These are phyloP conservation scores for Platygyra sinensis DNA, from an alignment of 64 coral and sea anemone species.

Conservation along the genomic window DNA sequence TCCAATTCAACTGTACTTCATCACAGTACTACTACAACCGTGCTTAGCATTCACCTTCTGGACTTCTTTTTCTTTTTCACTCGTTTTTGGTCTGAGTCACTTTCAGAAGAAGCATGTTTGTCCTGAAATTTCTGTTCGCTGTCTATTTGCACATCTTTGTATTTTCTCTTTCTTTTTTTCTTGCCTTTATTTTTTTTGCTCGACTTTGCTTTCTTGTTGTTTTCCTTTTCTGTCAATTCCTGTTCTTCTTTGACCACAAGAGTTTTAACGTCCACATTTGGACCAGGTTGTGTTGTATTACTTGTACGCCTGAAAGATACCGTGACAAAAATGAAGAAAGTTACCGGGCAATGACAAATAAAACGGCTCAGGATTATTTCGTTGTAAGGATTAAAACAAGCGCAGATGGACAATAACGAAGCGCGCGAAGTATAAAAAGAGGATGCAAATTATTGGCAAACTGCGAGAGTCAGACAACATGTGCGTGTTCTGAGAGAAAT, in stretches of 20 bases:
- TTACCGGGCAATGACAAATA: too few species aligned
- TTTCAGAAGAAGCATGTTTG: not conserved
- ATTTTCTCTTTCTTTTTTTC: constrained; percentile 2
- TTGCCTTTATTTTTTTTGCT: not conserved
- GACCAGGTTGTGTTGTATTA: not conserved
- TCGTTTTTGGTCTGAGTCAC: not conserved
- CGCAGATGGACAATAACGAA: too few species aligned
- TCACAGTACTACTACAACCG: too few species aligned
- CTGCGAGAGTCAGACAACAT: too few species aligned
- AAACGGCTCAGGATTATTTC: too few species aligned
- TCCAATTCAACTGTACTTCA: too few species aligned
- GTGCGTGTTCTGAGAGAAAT: too few species aligned
- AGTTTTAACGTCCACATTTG: not conserved
- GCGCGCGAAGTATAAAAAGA: too few species aligned
- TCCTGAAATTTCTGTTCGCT: not conserved
- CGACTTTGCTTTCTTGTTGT: not conserved
- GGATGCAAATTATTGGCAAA: too few species aligned
- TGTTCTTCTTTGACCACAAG: not conserved
- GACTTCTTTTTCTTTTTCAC: constrained; percentile 3
- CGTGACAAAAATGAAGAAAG: not conserved
- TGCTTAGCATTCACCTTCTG: too few species aligned
- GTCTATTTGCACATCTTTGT: not conserved
- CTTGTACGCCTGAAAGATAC: not conserved
- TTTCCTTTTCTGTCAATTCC: not conserved
- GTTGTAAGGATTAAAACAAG: too few species aligned